phyloP scores from a whole-genome alignment of 2,888 invertebrate species.

The Ophraella communa region DNA sequence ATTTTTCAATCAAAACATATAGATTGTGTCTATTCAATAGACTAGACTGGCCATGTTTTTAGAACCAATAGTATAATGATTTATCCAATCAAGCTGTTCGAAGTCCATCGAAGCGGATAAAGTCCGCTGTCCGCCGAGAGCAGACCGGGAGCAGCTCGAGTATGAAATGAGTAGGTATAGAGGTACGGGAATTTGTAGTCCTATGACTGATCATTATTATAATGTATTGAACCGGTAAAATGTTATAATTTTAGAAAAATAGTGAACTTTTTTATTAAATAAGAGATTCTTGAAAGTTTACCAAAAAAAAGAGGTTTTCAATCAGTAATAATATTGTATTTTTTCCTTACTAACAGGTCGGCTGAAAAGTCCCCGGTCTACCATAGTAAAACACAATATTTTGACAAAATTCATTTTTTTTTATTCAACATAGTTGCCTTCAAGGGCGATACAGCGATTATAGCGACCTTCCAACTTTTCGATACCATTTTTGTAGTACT shows the following conservation, averaged over 20 bases:
- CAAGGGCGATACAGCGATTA: no score
- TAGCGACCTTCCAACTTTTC: no score
- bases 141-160: constrained; percentile 46
- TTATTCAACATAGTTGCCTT: no score
- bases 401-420: no score
- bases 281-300: background rate
- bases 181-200: constrained; percentile 35
- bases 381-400: no score
- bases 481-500: no score
- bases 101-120: constrained; percentile 50
- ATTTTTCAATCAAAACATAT: constrained; percentile 44
- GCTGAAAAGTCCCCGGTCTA: no score
- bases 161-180: constrained; percentile 54
- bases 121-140: constrained; percentile 34
- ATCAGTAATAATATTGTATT: no score
- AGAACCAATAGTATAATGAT: constrained; percentile 52
- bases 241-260: background rate
- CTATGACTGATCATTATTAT: background rate
- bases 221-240: background rate
- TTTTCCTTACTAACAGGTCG: no score
- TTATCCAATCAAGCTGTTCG: constrained; percentile 52
- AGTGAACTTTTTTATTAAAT: no score
- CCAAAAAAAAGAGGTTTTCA: no score
- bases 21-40: constrained; percentile 35
- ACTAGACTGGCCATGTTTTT: constrained; percentile 44